Evolutionary conservation across 2,113 vertebrate species (phyloP).

Genomic region (Pipa parva): DNA sequence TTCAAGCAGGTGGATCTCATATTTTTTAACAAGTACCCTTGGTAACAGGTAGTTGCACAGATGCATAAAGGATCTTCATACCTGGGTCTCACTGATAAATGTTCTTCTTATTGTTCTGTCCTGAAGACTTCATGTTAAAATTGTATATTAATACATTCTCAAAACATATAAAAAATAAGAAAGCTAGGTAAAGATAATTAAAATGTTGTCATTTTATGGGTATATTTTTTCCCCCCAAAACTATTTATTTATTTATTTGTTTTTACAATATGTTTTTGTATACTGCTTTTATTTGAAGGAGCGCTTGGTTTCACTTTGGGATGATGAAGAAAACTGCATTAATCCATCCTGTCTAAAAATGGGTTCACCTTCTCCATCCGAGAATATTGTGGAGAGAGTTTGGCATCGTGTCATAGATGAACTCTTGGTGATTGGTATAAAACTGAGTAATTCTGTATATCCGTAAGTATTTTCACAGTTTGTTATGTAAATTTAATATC

Average conservation of each 20-base stretch:
- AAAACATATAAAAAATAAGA: neutral
- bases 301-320: conserved; percentile 80
- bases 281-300: conserved; percentile 63
- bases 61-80: too few relatives aligned
- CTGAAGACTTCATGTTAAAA: neutral
- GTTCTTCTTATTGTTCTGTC: neutral
- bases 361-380: conserved; percentile 42
- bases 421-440: conserved; percentile 76
- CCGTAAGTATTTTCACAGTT: too few relatives aligned
- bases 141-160: too few relatives aligned
- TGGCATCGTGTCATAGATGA: conserved; percentile 80
- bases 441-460: conserved; percentile 57
- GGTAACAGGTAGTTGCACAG: too few relatives aligned
- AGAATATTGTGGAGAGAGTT: conserved; percentile 65
- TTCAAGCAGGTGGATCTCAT: too few relatives aligned
- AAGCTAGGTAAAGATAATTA: too few relatives aligned
- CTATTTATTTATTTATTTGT: conserved; percentile 8
- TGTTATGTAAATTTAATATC: too few relatives aligned
- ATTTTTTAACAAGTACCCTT: too few relatives aligned
- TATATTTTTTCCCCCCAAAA: too few relatives aligned
- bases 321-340: conserved; percentile 65
- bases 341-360: conserved; percentile 49
- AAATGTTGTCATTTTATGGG: too few relatives aligned
- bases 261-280: conserved; percentile 18
- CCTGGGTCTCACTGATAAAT: too few relatives aligned